A percentile compares a stretch with the other conserved stretches of the same genome.
Evolutionary conservation across 1,140 invertebrate genomes (phyloP).

Genomic region (Drosophila auraria): DNA sequence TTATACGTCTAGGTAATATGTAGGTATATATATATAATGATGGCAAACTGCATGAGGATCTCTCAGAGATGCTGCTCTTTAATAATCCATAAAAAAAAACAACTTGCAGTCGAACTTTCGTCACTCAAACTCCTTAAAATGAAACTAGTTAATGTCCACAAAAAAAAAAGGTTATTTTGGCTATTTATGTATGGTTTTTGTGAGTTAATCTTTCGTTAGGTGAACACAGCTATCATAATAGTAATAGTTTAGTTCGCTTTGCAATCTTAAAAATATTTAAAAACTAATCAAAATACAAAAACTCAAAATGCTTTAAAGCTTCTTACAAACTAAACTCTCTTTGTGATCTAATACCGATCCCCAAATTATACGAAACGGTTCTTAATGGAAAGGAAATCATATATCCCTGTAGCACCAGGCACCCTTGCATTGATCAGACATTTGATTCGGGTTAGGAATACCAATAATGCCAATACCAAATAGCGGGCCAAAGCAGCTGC

Average conservation of each 20-base stretch:
- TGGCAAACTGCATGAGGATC: slow-evolving; percentile 42
- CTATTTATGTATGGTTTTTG: slow-evolving; percentile 1
- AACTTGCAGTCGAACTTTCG: slow-evolving; percentile 22
- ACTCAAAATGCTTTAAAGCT: slow-evolving; percentile 14
- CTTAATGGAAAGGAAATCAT: background rate
- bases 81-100: background rate
- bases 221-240: slow-evolving; percentile 8
- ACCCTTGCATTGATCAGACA: background rate
- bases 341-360: slow-evolving; percentile 12
- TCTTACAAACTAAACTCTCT: background rate
- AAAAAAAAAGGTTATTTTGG: background rate
- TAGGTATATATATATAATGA: slow-evolving; percentile 37
- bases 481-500: slow-evolving; percentile 22
- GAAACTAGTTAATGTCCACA: background rate
- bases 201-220: background rate
- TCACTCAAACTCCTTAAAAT: slow-evolving; percentile 10
- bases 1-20: slow-evolving; percentile 54
- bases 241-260: background rate
- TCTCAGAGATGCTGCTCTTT: slow-evolving; percentile 11
- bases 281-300: background rate
- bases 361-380: too few relatives aligned
- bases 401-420: background rate
- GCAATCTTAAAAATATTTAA: background rate
- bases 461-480: slow-evolving; percentile 18
- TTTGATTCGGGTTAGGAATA: slow-evolving; percentile 5